Evolutionary conservation across 2,113 vertebrate genomes (phyloP).

Genomic region (Beaufortia kweichowensis): DNA sequence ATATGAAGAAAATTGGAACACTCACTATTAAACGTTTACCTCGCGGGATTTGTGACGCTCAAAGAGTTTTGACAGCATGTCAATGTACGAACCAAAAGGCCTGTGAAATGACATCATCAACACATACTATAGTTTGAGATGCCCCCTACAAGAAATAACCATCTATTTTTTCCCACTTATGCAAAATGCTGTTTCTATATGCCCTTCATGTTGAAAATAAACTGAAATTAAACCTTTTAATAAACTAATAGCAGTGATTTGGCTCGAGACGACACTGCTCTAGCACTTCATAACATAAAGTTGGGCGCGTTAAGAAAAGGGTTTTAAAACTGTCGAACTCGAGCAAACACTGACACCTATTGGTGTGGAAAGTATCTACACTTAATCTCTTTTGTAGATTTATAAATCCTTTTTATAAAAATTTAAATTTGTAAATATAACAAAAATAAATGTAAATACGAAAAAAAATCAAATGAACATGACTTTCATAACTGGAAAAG

Average conservation of each 20-base stretch:
- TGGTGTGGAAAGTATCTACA: not conserved
- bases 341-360: not conserved
- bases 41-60: constrained; percentile 26
- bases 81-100: constrained; percentile 5
- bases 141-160: too few relatives aligned
- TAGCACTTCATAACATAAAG: not conserved
- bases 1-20: not conserved
- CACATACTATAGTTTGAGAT: too few relatives aligned
- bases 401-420: too few relatives aligned
- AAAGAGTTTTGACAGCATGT: constrained; percentile 42
- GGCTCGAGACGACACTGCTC: constrained; percentile 40
- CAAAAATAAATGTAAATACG: too few relatives aligned
- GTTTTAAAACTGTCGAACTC: not conserved
- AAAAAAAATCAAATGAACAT: too few relatives aligned
- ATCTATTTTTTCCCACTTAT: too few relatives aligned
- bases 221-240: too few relatives aligned
- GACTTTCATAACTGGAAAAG: not conserved
- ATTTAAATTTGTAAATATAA: too few relatives aligned
- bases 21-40: constrained; percentile 26
- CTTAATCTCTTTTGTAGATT: too few relatives aligned
- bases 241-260: too few relatives aligned
- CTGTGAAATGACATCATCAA: constrained; percentile 13
- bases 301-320: not conserved
- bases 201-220: too few relatives aligned
- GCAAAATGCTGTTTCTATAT: too few relatives aligned